These are phyloP conservation scores for Penaeus indicus DNA, from an alignment of 1,140 invertebrate genomes.

Conservation along the genomic window DNA sequence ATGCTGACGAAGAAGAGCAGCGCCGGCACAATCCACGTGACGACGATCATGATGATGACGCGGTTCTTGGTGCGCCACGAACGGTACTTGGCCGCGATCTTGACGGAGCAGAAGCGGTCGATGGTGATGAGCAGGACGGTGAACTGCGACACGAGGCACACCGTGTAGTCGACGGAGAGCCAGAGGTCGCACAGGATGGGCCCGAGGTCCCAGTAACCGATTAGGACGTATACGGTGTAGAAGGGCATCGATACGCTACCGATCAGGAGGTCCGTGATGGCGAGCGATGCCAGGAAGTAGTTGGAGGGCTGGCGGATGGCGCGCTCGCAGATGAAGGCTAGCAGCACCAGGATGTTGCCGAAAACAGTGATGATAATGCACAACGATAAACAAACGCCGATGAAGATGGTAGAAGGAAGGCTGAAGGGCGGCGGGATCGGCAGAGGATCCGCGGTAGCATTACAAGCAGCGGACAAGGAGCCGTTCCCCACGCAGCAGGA, in stretches of 20 bases:
- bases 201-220: slow-evolving; percentile 97
- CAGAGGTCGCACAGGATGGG: slow-evolving; percentile 97
- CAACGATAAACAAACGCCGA: slow-evolving; percentile 88
- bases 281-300: slow-evolving; percentile 98
- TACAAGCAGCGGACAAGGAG: slow-evolving; percentile 4
- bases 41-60: slow-evolving; percentile 88
- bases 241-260: slow-evolving; percentile 96
- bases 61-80: slow-evolving; percentile 95
- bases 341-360: slow-evolving; percentile 95
- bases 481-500: background rate
- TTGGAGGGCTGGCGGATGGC: slow-evolving; percentile 98
- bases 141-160: slow-evolving; percentile 98
- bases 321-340: slow-evolving; percentile 96
- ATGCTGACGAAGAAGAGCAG: slow-evolving; percentile 98
- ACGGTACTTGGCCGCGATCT: slow-evolving; percentile 97
- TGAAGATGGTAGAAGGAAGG: slow-evolving; percentile 91
- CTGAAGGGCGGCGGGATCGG: slow-evolving; percentile 74
- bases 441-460: slow-evolving; percentile 24
- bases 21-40: slow-evolving; percentile 97
- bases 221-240: slow-evolving; percentile 95
- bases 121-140: slow-evolving; percentile 99
- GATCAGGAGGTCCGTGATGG: slow-evolving; percentile 98
- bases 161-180: slow-evolving; percentile 99
- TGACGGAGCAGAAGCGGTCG: slow-evolving; percentile 98
- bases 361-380: slow-evolving; percentile 93